Evolutionary conservation across 2,888 invertebrate genomes (phyloP), one percentile per base, ranked within the genome.

Genomic region (Drosophila differens): DNA sequence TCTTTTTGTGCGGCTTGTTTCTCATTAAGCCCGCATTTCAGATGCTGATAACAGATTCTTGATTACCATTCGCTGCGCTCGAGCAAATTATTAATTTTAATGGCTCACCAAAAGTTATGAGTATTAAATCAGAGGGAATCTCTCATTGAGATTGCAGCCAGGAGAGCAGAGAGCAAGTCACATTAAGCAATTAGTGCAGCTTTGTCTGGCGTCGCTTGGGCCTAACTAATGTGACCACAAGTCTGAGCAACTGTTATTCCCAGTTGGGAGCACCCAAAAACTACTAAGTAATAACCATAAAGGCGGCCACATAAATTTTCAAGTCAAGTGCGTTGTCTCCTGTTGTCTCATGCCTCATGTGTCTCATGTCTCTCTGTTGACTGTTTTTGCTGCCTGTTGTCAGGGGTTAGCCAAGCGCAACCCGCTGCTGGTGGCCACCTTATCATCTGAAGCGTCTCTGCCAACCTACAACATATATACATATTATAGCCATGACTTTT

Each of bases 11-110:
- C 32, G 35, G 44, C 52, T 47, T 35, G 47, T 57, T 35, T 51
- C 75, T 87, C 79, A 85, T 84, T 85, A 81, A 75, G 69, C 64
- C 67, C 62, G 67, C 68, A 69, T 74, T 82, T 81, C 66, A 72
- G 70, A 65, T 74, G 80, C 69, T 82, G 82, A 86, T 89, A 90
- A 85, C 57, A 81, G 74, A 79, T 74, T 67, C 60, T 76, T 81
- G 79, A 82, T 79, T 73, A 74, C 69, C 73, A 82, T 68, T 69
- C 71, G 78, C 71, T 72, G 66, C 55, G 74, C 62, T 61, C 75
- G 79, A 62, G 62, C 75, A 85, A 92, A 91, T 92, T 92, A 92
- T 92, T 92, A 92, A 92, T 92, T 92, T 92, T 90, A 92, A 92
- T 92, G 89, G 84, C 79, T 74, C 60, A 58, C 67, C 70, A 70